These are phyloP conservation scores for Rachycentron canadum DNA, from an alignment of 2,797 vertebrate genomes.

Conservation along the genomic window DNA sequence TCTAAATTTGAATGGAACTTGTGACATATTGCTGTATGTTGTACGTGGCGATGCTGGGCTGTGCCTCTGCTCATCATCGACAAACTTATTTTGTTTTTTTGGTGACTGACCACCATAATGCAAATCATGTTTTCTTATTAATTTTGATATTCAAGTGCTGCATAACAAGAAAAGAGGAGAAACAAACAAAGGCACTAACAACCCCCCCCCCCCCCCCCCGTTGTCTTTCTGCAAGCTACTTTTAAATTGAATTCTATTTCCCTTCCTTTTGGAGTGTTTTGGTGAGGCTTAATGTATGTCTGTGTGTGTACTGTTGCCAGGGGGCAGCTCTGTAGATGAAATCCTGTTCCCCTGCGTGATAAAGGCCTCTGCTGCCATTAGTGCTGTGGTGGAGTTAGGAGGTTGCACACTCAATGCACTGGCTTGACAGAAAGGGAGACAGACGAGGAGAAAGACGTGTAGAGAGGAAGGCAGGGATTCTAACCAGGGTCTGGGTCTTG, in stretches of 20 bases:
- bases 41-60: constrained; percentile 49
- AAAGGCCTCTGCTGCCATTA: constrained; percentile 62
- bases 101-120: constrained; percentile 52
- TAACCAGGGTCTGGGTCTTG: constrained; percentile 28
- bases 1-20: constrained; percentile 76
- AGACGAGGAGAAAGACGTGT: constrained; percentile 34
- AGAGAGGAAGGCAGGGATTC: constrained; percentile 36
- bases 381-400: constrained; percentile 47
- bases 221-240: constrained; percentile 41
- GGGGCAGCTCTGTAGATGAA: constrained; percentile 63
- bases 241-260: constrained; percentile 58
- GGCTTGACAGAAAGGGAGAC: constrained; percentile 19
- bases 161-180: constrained; percentile 38
- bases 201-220: constrained; percentile 8
- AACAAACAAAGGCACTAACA: constrained; percentile 42
- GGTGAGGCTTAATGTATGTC: constrained; percentile 52
- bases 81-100: constrained; percentile 57
- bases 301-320: constrained; percentile 49
- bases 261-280: constrained; percentile 34
- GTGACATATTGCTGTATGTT: constrained; percentile 70
- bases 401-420: constrained; percentile 38
- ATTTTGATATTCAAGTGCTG: constrained; percentile 57
- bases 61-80: constrained; percentile 58
- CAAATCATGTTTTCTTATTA: constrained; percentile 62
- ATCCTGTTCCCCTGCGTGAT: constrained; percentile 62